Percentiles rank a stretch among this genome's conserved stretches.
Conservation (phyloP, 1,140 invertebrate genomes). For the Drosophila elegans region DNA sequence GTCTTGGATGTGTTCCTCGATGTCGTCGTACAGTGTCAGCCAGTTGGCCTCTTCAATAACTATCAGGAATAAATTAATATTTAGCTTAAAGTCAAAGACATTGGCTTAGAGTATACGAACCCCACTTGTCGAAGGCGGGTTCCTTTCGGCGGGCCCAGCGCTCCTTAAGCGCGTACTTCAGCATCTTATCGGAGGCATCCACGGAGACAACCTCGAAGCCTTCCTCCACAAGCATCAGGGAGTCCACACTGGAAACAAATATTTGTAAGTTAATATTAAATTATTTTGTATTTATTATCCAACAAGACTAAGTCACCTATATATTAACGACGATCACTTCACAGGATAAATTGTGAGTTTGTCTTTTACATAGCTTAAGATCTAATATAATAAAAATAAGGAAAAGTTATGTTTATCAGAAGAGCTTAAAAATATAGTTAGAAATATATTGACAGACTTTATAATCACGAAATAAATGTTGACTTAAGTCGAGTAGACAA, state of each 20-base stretch:
- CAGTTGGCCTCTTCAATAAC: slow-evolving; percentile 94
- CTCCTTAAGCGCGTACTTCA: slow-evolving; percentile 94
- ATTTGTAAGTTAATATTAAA: not conserved
- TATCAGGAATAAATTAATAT: slow-evolving; percentile 72
- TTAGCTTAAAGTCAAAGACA: too few relatives aligned
- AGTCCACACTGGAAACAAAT: slow-evolving; percentile 89
- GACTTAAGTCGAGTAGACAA: too few relatives aligned
- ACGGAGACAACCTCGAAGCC: slow-evolving; percentile 94
- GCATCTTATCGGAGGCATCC: slow-evolving; percentile 96
- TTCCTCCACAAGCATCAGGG: slow-evolving; percentile 94
- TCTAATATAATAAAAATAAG: too few relatives aligned
- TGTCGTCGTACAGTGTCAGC: slow-evolving; percentile 90
- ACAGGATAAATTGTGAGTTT: too few relatives aligned
- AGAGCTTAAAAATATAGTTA: too few relatives aligned
- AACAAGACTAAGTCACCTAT: too few relatives aligned
- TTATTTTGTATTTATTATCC: too few relatives aligned
- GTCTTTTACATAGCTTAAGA: too few relatives aligned
- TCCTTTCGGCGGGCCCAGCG: slow-evolving; percentile 93
- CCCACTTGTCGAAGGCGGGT: slow-evolving; percentile 92
- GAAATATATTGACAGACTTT: too few relatives aligned
- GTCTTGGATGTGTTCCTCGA: slow-evolving; percentile 86
- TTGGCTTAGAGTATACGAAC: slow-evolving; percentile 85
- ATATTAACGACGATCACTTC: too few relatives aligned
- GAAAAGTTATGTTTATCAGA: too few relatives aligned
- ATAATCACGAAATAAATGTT: too few relatives aligned